A percentile compares a stretch with the other conserved stretches of the same genome.
phyloP scores from a whole-genome alignment of 2,113 vertebrate species.

The Corydoras sp. region DNA sequence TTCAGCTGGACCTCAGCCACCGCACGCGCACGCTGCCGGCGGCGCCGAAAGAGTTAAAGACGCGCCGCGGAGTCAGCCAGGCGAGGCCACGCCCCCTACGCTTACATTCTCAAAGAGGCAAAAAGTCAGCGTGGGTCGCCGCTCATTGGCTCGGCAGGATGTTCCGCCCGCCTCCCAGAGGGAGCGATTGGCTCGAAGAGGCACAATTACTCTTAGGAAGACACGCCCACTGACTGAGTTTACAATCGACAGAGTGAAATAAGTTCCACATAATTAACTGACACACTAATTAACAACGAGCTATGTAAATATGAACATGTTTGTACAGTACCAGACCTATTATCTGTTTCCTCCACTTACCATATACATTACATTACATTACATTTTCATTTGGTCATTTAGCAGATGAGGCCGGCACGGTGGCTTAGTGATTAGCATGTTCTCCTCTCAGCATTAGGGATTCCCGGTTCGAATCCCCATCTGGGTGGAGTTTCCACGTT shows the following conservation, averaged over 20 bases:
- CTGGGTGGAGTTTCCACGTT: too few species aligned
- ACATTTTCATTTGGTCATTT: too few species aligned
- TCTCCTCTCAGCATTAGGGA: too few species aligned
- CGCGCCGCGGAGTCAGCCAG: conserved; percentile 59
- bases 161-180: conserved; percentile 35
- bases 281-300: conserved; percentile 37
- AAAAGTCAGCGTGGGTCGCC: conserved; percentile 68
- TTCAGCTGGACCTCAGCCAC: conserved; percentile 6
- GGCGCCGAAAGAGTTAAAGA: conserved; percentile 62
- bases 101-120: conserved; percentile 72
- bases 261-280: conserved; percentile 45
- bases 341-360: too few species aligned
- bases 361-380: too few species aligned
- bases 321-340: too few species aligned
- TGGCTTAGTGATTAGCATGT: too few species aligned
- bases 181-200: conserved; percentile 48
- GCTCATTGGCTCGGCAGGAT: conserved; percentile 61
- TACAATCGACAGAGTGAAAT: conserved; percentile 65
- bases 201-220: conserved; percentile 25
- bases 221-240: conserved; percentile 40
- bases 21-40: background rate
- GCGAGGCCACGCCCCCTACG: conserved; percentile 64
- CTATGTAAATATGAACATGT: conserved; percentile 37
- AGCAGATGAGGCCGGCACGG: too few species aligned
- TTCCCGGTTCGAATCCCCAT: too few species aligned